These are phyloP conservation scores for Andrena marginata DNA, from an alignment of 2,888 invertebrate species.

Conservation along the genomic window DNA sequence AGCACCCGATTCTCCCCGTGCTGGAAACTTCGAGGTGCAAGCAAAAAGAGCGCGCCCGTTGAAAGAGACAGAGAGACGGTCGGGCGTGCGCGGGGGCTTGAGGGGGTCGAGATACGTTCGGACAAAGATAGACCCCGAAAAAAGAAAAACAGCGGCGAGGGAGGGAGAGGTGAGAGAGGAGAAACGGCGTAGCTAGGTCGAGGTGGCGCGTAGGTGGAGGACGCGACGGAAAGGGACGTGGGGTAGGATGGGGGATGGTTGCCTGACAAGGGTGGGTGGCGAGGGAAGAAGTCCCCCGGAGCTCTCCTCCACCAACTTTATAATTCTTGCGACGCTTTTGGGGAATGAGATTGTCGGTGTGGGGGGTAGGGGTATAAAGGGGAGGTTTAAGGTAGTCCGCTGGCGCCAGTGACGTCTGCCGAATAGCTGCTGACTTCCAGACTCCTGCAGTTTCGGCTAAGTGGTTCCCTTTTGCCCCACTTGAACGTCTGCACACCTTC, in stretches of 20 bases:
- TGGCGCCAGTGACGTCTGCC: slow-evolving; percentile 84
- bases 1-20: slow-evolving; percentile 33
- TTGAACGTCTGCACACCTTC: slow-evolving; percentile 72
- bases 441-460: slow-evolving; percentile 81
- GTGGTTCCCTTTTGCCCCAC: slow-evolving; percentile 80
- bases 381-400: slow-evolving; percentile 82
- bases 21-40: slow-evolving; percentile 49
- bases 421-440: slow-evolving; percentile 83
- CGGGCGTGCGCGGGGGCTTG: slow-evolving; percentile 18
- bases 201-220: slow-evolving; percentile 53
- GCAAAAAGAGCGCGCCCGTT: slow-evolving; percentile 49
- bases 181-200: slow-evolving; percentile 58
- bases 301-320: slow-evolving; percentile 82
- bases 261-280: slow-evolving; percentile 64
- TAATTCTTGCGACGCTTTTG: slow-evolving; percentile 84
- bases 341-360: slow-evolving; percentile 81
- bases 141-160: slow-evolving; percentile 19
- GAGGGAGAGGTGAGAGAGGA: slow-evolving; percentile 21
- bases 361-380: slow-evolving; percentile 61
- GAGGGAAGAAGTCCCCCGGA: slow-evolving; percentile 66
- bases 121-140: slow-evolving; percentile 41
- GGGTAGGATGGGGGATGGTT: slow-evolving; percentile 44
- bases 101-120: slow-evolving; percentile 16
- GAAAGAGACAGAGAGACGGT: slow-evolving; percentile 16
- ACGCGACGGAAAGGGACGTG: slow-evolving; percentile 12